Evolutionary conservation across 2,797 vertebrate species (phyloP), one percentile per base, ranked within the genome.

Genomic region (Brachymystax lenok): DNA sequence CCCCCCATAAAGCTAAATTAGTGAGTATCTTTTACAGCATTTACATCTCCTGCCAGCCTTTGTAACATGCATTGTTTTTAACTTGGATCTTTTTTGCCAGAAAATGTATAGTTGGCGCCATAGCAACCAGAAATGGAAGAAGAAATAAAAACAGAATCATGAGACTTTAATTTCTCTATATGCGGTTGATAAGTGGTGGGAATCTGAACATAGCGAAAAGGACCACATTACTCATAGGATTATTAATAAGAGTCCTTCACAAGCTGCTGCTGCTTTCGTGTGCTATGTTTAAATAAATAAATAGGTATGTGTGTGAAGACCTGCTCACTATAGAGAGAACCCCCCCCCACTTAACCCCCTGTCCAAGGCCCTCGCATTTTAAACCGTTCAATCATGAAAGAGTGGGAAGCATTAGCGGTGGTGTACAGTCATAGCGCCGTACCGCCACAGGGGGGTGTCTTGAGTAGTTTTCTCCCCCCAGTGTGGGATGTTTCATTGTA

Each of bases 381-480:
- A 89, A 88, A 19, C 91, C 87, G 91, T 80, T 90, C 86, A 88
- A 91, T 90, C 90, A 80, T 86, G 88, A 50, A 67, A 74, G 59
- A 69, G 69, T 59, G 28, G 35, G 68, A 75, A 51, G 59, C 73
- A 71, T 72, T 33, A 52, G 30, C 27, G 52, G 19, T 69, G 17
- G 84, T 89, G 86, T 87, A 90, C 88, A 89, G 92, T 90, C 89
- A 87, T 83, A 83, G 91, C 88, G 84, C 85, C 84, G 84, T 85
- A 88, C 89, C 90, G 84, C 71, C 69, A 89, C 88, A 84, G 88
- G 84, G n/a, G 89, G 88, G 72, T 6, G 72, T 61, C 30, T 73
- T 73, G 19, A 35, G 13, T 73, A 35, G 52, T 19, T 56, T 30
- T n/a, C n/a, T 40, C 33, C 28, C 54, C 21, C 56, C 19, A 33